Percentiles rank a stretch among this genome's conserved stretches.
phyloP scores from a whole-genome alignment of 2,888 invertebrate genomes.

The Hydraecia micacea region DNA sequence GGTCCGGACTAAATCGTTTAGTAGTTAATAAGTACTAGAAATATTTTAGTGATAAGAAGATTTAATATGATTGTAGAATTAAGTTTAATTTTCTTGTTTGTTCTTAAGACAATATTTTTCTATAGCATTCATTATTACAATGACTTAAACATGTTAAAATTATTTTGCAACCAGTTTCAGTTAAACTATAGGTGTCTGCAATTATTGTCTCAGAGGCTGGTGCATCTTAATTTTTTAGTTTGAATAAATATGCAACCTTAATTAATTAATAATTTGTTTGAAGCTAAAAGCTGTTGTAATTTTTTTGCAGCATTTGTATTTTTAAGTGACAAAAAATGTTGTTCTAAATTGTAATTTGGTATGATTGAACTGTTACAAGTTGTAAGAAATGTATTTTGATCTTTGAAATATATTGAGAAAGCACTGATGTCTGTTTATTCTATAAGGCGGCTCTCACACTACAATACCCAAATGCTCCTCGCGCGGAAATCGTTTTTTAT shows the following conservation, averaged over 20 bases:
- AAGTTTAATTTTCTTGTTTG: slow-evolving; percentile 85
- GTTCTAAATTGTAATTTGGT: slow-evolving; percentile 82
- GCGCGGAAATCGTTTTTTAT: too few species aligned
- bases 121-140: slow-evolving; percentile 74
- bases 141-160: slow-evolving; percentile 71
- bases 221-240: slow-evolving; percentile 74
- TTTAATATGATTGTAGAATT: slow-evolving; percentile 88
- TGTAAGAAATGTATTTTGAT: slow-evolving; percentile 90
- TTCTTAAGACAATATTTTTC: slow-evolving; percentile 82
- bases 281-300: slow-evolving; percentile 83
- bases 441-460: not conserved
- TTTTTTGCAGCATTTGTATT: slow-evolving; percentile 84
- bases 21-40: slow-evolving; percentile 84
- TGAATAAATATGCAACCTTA: slow-evolving; percentile 69
- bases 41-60: slow-evolving; percentile 86
- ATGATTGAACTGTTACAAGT: slow-evolving; percentile 88
- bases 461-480: not conserved
- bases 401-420: slow-evolving; percentile 88
- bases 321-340: slow-evolving; percentile 79
- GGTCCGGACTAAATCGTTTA: slow-evolving; percentile 84
- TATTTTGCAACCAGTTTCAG: slow-evolving; percentile 72
- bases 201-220: slow-evolving; percentile 67
- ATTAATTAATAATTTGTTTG: slow-evolving; percentile 67
- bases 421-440: slow-evolving; percentile 74
- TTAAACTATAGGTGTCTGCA: slow-evolving; percentile 34